A percentile compares a stretch with the other conserved stretches of the same genome.
phyloP scores from a whole-genome alignment of 2,888 invertebrate species.

The Cerastis leucographa region DNA sequence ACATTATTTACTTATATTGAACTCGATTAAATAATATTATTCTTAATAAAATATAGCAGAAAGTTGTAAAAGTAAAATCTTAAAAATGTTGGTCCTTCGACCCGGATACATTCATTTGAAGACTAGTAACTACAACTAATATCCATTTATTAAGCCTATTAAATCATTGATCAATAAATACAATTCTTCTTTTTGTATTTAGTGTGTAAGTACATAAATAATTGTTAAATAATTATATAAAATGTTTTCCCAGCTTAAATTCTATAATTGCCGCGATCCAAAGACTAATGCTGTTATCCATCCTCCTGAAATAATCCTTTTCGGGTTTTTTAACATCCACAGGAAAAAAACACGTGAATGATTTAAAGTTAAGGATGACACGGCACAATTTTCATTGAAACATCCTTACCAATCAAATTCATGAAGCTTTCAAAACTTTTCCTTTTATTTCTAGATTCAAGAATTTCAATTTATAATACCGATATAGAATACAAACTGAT shows the following conservation, averaged over 20 bases:
- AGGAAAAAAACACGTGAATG: neutral
- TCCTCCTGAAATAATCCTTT: neutral
- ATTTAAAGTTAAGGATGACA: neutral
- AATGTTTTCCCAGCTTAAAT: neutral
- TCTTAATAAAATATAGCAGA: neutral
- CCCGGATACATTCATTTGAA: neutral
- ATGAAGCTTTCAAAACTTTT: conserved; percentile 19
- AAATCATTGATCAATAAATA: neutral
- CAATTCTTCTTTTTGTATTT: too few relatives aligned
- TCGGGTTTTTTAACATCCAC: neutral
- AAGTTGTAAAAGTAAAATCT: neutral
- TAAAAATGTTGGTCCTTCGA: neutral
- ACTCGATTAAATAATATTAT: neutral
- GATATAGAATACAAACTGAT: conserved; percentile 38
- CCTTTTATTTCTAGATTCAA: conserved; percentile 9
- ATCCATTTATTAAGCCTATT: neutral
- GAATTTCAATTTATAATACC: conserved; percentile 28
- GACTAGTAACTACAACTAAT: neutral
- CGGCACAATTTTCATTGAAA: neutral
- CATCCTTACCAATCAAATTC: neutral
- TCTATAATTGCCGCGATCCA: neutral
- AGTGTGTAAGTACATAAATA: too few relatives aligned
- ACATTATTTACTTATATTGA: neutral
- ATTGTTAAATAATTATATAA: too few relatives aligned
- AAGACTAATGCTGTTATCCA: neutral